phyloP scores from a whole-genome alignment of 2,888 invertebrate genomes.

The Machimus atricapillus region DNA sequence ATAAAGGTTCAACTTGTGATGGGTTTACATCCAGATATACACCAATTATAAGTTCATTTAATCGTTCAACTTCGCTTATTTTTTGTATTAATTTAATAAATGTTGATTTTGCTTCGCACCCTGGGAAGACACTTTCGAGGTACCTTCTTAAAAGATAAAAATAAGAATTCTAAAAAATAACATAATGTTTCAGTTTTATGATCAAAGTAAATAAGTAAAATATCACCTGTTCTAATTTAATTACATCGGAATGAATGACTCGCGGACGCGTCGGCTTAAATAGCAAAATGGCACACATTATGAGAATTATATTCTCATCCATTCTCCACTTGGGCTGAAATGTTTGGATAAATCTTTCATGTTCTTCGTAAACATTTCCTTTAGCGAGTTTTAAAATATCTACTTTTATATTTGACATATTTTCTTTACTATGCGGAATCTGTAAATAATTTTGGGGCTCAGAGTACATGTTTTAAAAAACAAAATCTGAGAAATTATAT shows the following conservation, averaged over 20 bases:
- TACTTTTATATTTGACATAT: conserved; percentile 80
- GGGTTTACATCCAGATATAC: conserved; percentile 94
- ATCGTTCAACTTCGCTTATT: conserved; percentile 84
- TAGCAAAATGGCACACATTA: conserved; percentile 88
- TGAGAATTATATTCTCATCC: conserved; percentile 89
- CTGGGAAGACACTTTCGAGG: conserved; percentile 81
- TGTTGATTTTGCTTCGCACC: conserved; percentile 86
- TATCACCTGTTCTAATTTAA: conserved; percentile 81
- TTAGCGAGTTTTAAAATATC: conserved; percentile 91
- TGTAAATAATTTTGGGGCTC: conserved; percentile 54
- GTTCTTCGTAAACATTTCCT: conserved; percentile 87
- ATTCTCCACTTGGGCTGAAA: conserved; percentile 85
- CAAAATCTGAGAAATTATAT: conserved; percentile 30
- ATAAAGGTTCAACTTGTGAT: conserved; percentile 85
- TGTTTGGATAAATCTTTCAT: conserved; percentile 82
- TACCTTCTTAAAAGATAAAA: conserved; percentile 86
- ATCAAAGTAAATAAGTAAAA: neutral
- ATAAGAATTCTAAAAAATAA: conserved; percentile 76
- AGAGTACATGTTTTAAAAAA: neutral
- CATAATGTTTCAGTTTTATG: neutral
- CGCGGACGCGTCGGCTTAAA: conserved; percentile 85
- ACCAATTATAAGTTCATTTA: conserved; percentile 90
- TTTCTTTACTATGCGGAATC: conserved; percentile 81
- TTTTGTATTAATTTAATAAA: conserved; percentile 90
- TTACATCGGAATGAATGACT: conserved; percentile 83